Percentiles rank a stretch among this genome's conserved stretches.
Conservation (phyloP, 2,888 invertebrate species). For the Lycia hirtaria region DNA sequence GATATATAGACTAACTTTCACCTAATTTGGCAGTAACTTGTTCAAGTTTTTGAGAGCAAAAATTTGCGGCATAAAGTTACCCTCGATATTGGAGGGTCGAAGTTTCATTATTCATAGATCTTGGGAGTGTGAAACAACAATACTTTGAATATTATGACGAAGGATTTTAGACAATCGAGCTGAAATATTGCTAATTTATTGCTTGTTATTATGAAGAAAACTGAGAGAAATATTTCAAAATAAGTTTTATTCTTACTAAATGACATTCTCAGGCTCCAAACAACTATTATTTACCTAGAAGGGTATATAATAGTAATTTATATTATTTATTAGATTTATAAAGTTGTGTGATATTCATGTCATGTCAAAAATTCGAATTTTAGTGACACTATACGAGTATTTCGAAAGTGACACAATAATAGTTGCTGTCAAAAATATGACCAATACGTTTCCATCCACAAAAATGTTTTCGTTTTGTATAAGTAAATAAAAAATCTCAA, state of each 20-base stretch:
- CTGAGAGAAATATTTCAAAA: too few relatives aligned
- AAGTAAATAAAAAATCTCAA: slow-evolving; percentile 43
- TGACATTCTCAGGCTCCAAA: too few relatives aligned
- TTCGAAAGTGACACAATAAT: not conserved
- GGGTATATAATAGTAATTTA: too few relatives aligned
- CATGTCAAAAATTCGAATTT: too few relatives aligned
- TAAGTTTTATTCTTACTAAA: too few relatives aligned
- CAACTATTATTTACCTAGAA: too few relatives aligned
- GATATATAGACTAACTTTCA: slow-evolving; percentile 42
- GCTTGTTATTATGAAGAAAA: too few relatives aligned
- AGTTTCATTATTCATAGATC: slow-evolving; percentile 20
- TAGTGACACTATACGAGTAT: too few relatives aligned
- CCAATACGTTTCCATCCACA: slow-evolving; percentile 18
- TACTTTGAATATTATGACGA: slow-evolving; percentile 1
- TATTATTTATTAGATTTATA: too few relatives aligned
- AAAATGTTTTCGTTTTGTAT: slow-evolving; percentile 29
- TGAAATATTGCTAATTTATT: not conserved
- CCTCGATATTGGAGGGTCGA: slow-evolving; percentile 29
- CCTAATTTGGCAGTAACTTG: slow-evolving; percentile 35
- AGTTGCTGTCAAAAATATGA: not conserved
- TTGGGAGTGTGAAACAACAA: slow-evolving; percentile 21
- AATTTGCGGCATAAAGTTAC: slow-evolving; percentile 33
- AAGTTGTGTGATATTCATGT: too few relatives aligned
- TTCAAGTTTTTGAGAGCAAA: slow-evolving; percentile 28
- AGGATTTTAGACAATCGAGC: not conserved